A percentile compares a stretch with the other conserved stretches of the same genome.
These are phyloP conservation scores for Solen grandis DNA, from an alignment of 1,140 invertebrate species.

Conservation along the genomic window DNA sequence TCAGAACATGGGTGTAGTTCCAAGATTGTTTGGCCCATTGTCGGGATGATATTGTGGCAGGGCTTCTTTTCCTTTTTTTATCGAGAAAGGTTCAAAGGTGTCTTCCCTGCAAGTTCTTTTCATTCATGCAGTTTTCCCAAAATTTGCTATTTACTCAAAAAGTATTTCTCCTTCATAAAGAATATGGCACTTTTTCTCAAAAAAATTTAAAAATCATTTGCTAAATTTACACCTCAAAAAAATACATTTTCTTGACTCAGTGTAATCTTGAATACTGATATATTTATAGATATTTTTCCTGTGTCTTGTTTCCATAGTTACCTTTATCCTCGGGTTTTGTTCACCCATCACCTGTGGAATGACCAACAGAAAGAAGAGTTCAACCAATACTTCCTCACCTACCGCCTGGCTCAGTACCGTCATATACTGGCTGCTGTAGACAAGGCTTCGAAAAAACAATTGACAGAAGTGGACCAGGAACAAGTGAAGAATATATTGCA, in stretches of 20 bases:
- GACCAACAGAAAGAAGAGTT: constrained; percentile 43
- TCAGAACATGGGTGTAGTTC: no score
- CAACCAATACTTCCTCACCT: constrained; percentile 7
- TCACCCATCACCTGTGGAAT: constrained; percentile 53
- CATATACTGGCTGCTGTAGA: not conserved
- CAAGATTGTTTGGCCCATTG: no score
- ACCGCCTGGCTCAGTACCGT: constrained; percentile 40
- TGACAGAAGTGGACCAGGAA: not conserved
- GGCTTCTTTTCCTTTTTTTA: no score
- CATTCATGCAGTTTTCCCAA: no score
- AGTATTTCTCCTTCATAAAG: no score
- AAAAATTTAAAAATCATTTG: no score
- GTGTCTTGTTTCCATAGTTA: constrained; percentile 22
- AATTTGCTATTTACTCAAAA: no score
- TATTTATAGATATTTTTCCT: not conserved
- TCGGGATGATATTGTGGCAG: no score
- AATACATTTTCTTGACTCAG: not conserved
- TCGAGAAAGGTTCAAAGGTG: no score
- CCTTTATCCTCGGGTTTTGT: constrained; percentile 25
- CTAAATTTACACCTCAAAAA: constrained; percentile 1
- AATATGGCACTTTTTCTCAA: no score
- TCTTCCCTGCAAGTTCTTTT: no score
- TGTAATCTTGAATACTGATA: not conserved
- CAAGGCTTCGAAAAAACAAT: not conserved
- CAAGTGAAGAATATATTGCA: not conserved